Evolutionary conservation across 2,888 invertebrate species (phyloP), one percentile per base, ranked within the genome.

Genomic region (Sisyra terminalis): DNA sequence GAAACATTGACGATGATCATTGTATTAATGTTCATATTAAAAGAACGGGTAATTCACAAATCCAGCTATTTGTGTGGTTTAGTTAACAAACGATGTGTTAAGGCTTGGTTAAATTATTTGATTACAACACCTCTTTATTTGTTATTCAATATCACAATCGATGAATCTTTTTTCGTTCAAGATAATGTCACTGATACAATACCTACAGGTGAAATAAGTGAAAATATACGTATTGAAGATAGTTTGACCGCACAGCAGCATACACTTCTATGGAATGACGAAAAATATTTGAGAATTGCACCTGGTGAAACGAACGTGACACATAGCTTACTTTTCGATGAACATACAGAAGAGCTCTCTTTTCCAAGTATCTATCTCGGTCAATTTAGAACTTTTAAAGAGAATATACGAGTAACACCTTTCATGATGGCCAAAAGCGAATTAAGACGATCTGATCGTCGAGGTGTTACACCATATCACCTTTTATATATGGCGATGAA

Each of bases 281-380:
- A 51, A 2, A 15, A 46, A 10, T 42, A 45, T 32, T 40, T 51
- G 2, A 11, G 40, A 6, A 46, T 50, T 5, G 50, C 50, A 24
- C 48, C 50, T 1, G 46, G 46, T 3, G 39, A 46, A 31, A 9
- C 10, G 2, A 36, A 36, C 4, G 14, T 5, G 7, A 13, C 43
- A 30, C 34, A 24, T 30, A 56, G 52, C 49, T 52, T 57, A 42
- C 47, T 61, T 48, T 57, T 54, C 38, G 60, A 60, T 47, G 50
- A 49, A 45, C 56, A 60, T 52, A 58, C 58, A 9, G 60, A 61
- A 55, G 61, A 62, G 43, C 40, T 62, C 13, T 59, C 60, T 3
- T 61, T 63, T 50, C 61, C 60, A 3, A 15, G 45, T 14, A 61
- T 62, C 49, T 64, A 63, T 52, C 51, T 44, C 17, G 61, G 61